Evolutionary conservation across 2,113 vertebrate genomes (phyloP), one percentile per base, ranked within the genome.

Genomic region (Lophochroa leadbeateri): DNA sequence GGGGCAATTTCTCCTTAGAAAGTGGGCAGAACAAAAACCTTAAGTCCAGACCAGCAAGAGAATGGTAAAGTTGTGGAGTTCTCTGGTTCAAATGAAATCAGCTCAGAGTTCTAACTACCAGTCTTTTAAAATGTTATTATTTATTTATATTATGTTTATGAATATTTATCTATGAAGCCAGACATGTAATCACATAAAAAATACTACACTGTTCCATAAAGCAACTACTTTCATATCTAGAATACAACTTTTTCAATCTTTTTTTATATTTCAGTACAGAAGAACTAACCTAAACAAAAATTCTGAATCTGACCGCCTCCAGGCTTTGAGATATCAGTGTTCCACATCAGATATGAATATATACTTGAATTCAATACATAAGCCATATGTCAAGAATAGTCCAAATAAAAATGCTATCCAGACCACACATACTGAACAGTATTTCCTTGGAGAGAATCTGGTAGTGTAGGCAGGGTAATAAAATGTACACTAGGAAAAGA

Each of bases 51-150:
- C 2, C 6, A 86, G 3, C 18, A 53, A 67, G 19, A 58, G 63
- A 90, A 43, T n/a, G 19, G 1, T 50, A 4, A 67, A 55, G 1
- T 44, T 65, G 12, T 52, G 17, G 8, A 75, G 52, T 2, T 31
- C 16, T 25, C 11, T 86, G 5, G 1, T 75, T 74, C 24, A 69
- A 31, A 75, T 17, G 6, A 81, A 84, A 39, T 3, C 14, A 82
- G 4, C 5, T 57, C 11, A 77, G 52, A 41, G 21, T 58, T 52
- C 17, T 53, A 72, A 4, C 10, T n/a, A 47, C 0, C 2, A 27
- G 24, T 5, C 63, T 90, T 85, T 44, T 1, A 14, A 65, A 65
- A 57, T 8, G 1, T 17, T 3, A 61, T 24, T 65, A 39, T 43
- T 52, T 88, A 28, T 35, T 43, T 64, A 20, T 80, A 35, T 35